Evolutionary conservation across 2,113 vertebrate species (phyloP), one percentile per base, ranked within the genome.

Genomic region (Antechinus stuartii): DNA sequence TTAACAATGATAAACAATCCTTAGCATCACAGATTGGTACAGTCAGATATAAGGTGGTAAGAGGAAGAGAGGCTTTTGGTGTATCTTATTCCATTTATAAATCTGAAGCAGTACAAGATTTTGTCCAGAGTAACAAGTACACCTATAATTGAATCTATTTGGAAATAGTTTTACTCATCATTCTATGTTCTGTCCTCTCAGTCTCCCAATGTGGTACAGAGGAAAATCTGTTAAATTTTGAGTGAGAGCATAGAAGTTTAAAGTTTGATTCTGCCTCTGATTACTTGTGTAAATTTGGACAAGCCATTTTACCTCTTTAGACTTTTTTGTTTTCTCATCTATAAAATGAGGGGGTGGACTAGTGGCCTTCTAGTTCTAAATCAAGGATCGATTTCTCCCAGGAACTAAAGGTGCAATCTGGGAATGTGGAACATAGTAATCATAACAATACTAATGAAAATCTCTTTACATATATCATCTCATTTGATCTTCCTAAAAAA

Each of bases 51-150:
- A 84, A 27, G 16, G 35, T 84, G 8, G 4, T 61, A 16, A 6
- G 27, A 54, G 54, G 6, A 11, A 55, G 50, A 25, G 56, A 26
- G 11, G 16, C 0, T 24, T 26, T 8, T 61, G 16, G 25, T 0
- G 14, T 0, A 7, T 26, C 23, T 2, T 2, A 10, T 9, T 3
- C 68, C n/a, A 84, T 84, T 84, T 84, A 42, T 84, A n/a, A 84
- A 84, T 42, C n/a, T 84, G 19, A 42, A 19, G n/a, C 8, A 42
- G 19, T 84, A 19, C 91, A n/a, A 84, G 91, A 0, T 0, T 14
- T 16, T 24, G 42, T 3, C 53, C 27, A 0, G 0, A 14, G 22
- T 11, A 42, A 27, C 24, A 12, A 23, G 2, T 90, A 84, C 8
- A 76, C 42, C 42, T 61, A n/a, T 25, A 12, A 1, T 35, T 26